Evolutionary conservation across 2,888 invertebrate species (phyloP), one percentile per base, ranked within the genome.

Genomic region (Steromphala cineraria): DNA sequence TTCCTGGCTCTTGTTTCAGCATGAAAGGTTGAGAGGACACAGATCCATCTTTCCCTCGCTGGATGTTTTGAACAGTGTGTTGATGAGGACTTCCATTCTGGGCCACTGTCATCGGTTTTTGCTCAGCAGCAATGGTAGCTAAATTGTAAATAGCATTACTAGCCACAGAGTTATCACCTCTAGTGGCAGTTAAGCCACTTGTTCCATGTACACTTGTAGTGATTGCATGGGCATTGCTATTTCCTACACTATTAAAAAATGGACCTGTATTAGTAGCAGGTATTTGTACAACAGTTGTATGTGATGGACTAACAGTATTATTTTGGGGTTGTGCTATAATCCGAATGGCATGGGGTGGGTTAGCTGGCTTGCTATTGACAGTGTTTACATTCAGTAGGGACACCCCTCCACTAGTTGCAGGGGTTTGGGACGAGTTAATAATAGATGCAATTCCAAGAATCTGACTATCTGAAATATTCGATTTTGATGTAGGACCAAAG

Each of bases 41-140:
- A 76, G 85, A 80, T 56, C 83, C 80, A 76, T 83, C 84, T 78
- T 85, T 85, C n/a, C 56, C 67, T 40, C 78, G 79, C 31, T 62
- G 62, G n/a, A 71, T 71, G 40, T 71, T 71, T 36, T 53, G 53
- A 36, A 67, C 62, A 19, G 56, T 55, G 21, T 78, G 78, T 40
- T 81, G 81, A 82, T 84, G 84, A 67, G 82, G 83, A 82, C 84
- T 86, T 13, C 86, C 86, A 81, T 86, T 86, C 31, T 83, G 84
- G 53, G 89, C 87, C 62, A 91, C 89, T 74, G 88, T 85, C 36
- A 91, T 81, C 19, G 90, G 91, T 83, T 89, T 90, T 83, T 92
- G 91, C 82, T 91, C 90, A 31, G 91, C 89, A 78, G 92, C 91
- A 71, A 91, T 88, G 74, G 87, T 89, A 7, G 91, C 91, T 78